Evolutionary conservation across 2,797 vertebrate genomes (phyloP).

Genomic region (Neostethus bicornis): DNA sequence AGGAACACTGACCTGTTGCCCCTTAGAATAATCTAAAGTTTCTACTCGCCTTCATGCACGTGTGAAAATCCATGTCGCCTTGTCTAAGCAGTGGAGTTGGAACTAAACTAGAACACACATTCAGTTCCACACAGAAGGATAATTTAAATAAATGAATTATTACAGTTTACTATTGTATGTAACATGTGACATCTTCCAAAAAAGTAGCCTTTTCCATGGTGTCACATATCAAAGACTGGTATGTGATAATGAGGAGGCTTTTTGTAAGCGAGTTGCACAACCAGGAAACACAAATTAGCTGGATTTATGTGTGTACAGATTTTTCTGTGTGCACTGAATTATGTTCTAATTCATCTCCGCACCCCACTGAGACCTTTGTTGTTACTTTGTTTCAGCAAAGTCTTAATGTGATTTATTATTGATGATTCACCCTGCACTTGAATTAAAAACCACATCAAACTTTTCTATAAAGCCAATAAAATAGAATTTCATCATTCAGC

Average conservation of each 20-base stretch:
- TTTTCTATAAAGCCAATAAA: conserved; percentile 48
- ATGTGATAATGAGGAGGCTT: conserved; percentile 11
- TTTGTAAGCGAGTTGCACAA: conserved; percentile 28
- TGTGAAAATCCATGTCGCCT: not conserved
- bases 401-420: conserved; percentile 64
- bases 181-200: conserved; percentile 41
- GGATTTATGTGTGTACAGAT: conserved; percentile 27
- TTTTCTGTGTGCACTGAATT: conserved; percentile 39
- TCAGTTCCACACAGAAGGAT: conserved; percentile 22
- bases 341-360: conserved; percentile 6
- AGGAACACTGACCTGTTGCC: too few species aligned
- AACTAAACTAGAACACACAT: conserved; percentile 12
- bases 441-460: conserved; percentile 67
- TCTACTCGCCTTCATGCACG: conserved; percentile 5
- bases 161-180: conserved; percentile 43
- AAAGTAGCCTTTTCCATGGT: conserved; percentile 62
- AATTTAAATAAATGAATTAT: conserved; percentile 25
- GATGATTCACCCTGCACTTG: conserved; percentile 54
- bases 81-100: conserved; percentile 1
- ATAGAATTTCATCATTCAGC: conserved; percentile 53
- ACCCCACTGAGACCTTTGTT: conserved; percentile 19
- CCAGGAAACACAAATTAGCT: conserved; percentile 17
- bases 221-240: conserved; percentile 51
- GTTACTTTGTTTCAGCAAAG: conserved; percentile 43
- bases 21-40: conserved; percentile 14